Percentiles rank a stretch among this genome's conserved stretches.
Conservation (phyloP, 1,140 invertebrate species). For the Akabosia matsudoensis region DNA sequence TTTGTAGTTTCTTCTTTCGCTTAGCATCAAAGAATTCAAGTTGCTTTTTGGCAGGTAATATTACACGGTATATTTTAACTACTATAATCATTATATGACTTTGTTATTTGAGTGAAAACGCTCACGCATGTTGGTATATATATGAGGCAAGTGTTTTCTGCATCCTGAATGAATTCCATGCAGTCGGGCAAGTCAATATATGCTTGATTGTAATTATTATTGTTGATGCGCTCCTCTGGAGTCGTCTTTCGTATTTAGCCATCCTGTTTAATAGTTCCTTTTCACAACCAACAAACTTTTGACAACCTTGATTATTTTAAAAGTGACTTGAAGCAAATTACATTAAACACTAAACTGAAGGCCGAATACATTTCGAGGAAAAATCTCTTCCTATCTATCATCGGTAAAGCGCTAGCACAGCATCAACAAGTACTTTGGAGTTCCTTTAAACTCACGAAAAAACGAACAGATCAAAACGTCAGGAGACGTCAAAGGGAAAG, state of each 20-base stretch:
- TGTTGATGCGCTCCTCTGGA: neutral
- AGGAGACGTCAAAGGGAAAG: conserved; percentile 6
- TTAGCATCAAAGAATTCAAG: too few species aligned
- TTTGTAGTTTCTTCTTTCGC: neutral
- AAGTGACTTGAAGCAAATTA: conserved; percentile 14
- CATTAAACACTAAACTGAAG: neutral
- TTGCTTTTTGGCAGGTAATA: too few species aligned
- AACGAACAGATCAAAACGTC: neutral
- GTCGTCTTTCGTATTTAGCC: neutral
- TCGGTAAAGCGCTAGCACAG: neutral
- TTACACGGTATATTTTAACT: too few species aligned
- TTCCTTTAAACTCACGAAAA: too few species aligned
- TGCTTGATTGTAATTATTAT: neutral
- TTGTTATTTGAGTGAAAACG: too few species aligned
- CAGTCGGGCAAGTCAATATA: neutral
- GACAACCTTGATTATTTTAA: conserved; percentile 16
- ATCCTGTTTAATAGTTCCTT: neutral
- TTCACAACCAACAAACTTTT: neutral
- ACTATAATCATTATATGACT: too few species aligned
- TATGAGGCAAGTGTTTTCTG: neutral
- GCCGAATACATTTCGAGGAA: neutral
- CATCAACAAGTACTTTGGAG: too few species aligned
- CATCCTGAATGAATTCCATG: neutral
- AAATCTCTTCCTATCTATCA: neutral
- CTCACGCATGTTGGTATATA: too few species aligned